Evolutionary conservation across 2,797 vertebrate genomes (phyloP).

Genomic region (Dendrocincla fuliginosa): DNA sequence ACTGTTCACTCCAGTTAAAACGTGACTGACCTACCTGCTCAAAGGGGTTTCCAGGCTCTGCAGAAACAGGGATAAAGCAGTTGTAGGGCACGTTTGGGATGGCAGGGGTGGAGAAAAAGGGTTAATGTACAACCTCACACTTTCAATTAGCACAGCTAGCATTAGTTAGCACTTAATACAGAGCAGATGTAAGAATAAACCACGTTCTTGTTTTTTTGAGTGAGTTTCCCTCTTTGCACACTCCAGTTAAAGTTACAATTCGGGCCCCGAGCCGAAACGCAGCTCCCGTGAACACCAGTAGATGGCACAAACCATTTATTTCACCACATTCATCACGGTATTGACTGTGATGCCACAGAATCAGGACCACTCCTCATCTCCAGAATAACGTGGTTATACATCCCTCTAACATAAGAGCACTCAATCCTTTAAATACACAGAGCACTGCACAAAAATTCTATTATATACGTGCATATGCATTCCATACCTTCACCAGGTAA

Average conservation of each 20-base stretch:
- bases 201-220: rapidly evolving
- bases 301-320: slow-evolving; percentile 68
- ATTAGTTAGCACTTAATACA: neutral
- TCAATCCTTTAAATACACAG: neutral
- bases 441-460: neutral
- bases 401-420: neutral
- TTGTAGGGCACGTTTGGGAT: neutral
- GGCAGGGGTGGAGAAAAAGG: neutral
- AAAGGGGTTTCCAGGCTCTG: neutral
- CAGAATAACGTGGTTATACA: rapidly evolving
- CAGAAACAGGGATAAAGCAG: neutral
- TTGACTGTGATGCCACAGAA: neutral
- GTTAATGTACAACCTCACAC: neutral
- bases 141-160: neutral
- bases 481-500: neutral
- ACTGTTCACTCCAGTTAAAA: neutral
- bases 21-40: neutral
- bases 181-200: neutral
- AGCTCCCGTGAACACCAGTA: slow-evolving; percentile 42
- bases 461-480: neutral
- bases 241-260: rapidly evolving
- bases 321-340: neutral
- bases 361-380: neutral
- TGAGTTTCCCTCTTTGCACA: neutral
- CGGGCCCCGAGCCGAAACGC: neutral